These are phyloP conservation scores for Ametastegia equiseti DNA, from an alignment of 2,888 invertebrate genomes.

Conservation along the genomic window DNA sequence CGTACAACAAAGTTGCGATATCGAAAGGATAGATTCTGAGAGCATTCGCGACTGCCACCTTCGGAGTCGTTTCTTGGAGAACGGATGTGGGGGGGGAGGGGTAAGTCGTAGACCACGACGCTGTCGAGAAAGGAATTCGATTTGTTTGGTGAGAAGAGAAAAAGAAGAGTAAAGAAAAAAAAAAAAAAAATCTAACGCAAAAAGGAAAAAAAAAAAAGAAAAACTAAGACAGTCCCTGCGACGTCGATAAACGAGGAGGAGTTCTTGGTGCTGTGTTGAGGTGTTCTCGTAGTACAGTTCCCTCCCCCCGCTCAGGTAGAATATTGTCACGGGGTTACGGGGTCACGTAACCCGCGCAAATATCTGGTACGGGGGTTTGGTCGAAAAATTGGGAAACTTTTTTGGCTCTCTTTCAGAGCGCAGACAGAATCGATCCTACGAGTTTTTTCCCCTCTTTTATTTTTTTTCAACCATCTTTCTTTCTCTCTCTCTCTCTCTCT, in stretches of 20 bases:
- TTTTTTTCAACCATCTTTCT: no score
- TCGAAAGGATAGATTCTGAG: background rate
- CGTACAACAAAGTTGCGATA: conserved; percentile 12
- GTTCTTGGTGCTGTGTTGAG: conserved; percentile 13
- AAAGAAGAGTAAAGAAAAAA: background rate
- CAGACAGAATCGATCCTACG: conserved; percentile 27
- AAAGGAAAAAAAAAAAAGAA: background rate
- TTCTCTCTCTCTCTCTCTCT: no score
- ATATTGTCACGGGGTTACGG: conserved; percentile 37
- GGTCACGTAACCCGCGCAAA: conserved; percentile 35
- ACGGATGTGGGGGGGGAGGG: no score
- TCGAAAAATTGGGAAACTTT: conserved; percentile 39
- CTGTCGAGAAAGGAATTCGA: conserved; percentile 24
- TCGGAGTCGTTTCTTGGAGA: background rate
- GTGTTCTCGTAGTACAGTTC: background rate
- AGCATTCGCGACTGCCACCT: background rate
- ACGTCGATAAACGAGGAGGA: conserved; percentile 33
- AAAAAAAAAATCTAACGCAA: conserved; percentile 26
- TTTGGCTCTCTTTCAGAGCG: background rate
- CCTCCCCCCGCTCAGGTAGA: background rate
- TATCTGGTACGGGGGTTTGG: conserved; percentile 13
- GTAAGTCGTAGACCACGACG: background rate
- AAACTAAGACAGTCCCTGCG: conserved; percentile 7
- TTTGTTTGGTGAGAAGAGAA: conserved; percentile 40
- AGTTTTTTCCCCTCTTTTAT: background rate